These are phyloP conservation scores for Apostichopus californicus DNA, from an alignment of 35 echinoderm and acorn worm genomes.

Conservation along the genomic window DNA sequence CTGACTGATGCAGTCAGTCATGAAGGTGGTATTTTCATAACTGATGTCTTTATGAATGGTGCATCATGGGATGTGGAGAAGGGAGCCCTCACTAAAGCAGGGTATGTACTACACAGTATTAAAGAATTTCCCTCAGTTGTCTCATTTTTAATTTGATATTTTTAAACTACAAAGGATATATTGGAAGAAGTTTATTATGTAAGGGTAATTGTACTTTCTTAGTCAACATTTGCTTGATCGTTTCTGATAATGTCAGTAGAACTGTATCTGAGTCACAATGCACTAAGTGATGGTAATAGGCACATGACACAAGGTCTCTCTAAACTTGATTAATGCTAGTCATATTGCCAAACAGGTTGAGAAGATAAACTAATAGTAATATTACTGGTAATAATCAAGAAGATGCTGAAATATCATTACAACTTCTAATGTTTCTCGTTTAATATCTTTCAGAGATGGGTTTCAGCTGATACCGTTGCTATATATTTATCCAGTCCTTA, in stretches of 20 bases:
- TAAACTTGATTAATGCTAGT: too few species aligned
- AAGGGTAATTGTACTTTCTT: too few species aligned
- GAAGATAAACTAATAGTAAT: too few species aligned
- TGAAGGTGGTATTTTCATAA: conserved; percentile 88
- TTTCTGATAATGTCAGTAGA: too few species aligned
- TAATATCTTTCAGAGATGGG: conserved; percentile 20
- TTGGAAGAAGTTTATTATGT: too few species aligned
- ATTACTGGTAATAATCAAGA: too few species aligned
- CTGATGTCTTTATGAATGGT: conserved; percentile 81
- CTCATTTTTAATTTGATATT: not conserved
- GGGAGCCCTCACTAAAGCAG: conserved; percentile 52
- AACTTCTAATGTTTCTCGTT: not conserved
- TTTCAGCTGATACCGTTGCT: conserved; percentile 2
- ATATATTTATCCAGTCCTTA: conserved; percentile 4
- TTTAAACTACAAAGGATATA: not conserved
- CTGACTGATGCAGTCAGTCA: conserved; percentile 72
- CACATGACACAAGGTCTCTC: too few species aligned
- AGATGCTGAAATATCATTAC: too few species aligned
- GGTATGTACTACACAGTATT: conserved; percentile 36
- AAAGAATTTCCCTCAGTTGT: not conserved
- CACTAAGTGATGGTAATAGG: too few species aligned
- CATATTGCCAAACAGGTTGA: too few species aligned
- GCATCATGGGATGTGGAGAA: conserved; percentile 85
- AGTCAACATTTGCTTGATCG: too few species aligned
- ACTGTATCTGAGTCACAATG: too few species aligned